Base-by-base conservation (phyloP, 2,888 invertebrate species). In the Stenichneumon culpator region DNA sequence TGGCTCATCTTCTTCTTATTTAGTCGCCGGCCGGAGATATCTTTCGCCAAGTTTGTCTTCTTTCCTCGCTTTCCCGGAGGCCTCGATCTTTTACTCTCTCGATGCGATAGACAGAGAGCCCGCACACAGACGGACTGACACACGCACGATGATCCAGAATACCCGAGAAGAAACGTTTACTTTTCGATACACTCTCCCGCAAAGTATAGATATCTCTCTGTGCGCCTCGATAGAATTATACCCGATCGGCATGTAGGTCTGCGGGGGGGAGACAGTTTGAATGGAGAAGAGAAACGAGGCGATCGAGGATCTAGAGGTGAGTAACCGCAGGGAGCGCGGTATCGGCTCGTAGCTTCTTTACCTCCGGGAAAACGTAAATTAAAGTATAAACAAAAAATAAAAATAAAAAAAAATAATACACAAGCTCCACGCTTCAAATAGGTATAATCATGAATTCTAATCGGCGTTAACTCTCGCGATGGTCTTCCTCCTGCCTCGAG, bases 61-160 rank as follows among this genome's bases (percentile, higher is more conserved):
- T n/a, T 79, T 54, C 77, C 83, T 83, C 83, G 80, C 83, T 83
- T 81, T 83, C 86, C 83, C 83, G 65, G 78, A 85, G 85, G 68
- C 85, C 85, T 82, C 82, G 84, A 85, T 85, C 79, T 82, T 85
- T 82, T 82, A 82, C 85, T 85, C 82, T 85, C 82, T 57, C 74
- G 74, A 70, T 73, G 25, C 22, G 28, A 77, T 60, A 69, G 73
- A 73, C 44, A 47, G 44, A 47, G 44, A 39, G 39, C 3, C 16
- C 16, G 60, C 57, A n/a, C 39, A 19, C 36, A 39, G n/a, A 52
- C 65, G 22, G 28, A 52, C 52, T 11, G 28, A 54, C 50, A 28
- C 67, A 70, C 70, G 22, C 36, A 63, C 63, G 22, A 69, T n/a
- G 69, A 82, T 77, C 54, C 3, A 52, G 50, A 28, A 75, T 75